phyloP scores from a whole-genome alignment of 2,797 vertebrate genomes.

The Euthynnus affinis region DNA sequence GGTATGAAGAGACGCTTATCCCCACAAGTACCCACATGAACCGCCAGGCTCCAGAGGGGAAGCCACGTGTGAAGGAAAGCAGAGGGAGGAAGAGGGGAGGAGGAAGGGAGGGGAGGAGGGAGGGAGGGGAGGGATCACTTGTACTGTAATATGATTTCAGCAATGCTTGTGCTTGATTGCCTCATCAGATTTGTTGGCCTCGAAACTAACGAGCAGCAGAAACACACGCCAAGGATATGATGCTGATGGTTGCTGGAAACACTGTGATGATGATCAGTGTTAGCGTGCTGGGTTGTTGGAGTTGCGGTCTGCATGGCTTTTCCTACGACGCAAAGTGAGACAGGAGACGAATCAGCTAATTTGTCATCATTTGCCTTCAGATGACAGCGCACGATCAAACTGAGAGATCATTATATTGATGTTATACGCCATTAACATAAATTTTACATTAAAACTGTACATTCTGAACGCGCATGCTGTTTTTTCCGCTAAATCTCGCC shows the following conservation, averaged over 20 bases:
- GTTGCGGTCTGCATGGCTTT: conserved; percentile 12
- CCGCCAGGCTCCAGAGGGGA: conserved; percentile 12
- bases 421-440: background rate
- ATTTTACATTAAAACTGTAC: background rate
- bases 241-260: conserved; percentile 16
- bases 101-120: background rate
- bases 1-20: conserved; percentile 53
- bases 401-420: conserved; percentile 6
- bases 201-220: conserved; percentile 34
- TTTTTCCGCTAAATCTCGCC: background rate
- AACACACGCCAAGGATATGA: conserved; percentile 18
- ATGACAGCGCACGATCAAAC: background rate
- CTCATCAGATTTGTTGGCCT: conserved; percentile 42
- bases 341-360: conserved; percentile 19
- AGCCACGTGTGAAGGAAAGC: conserved; percentile 9
- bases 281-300: conserved; percentile 13
- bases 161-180: conserved; percentile 25
- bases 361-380: conserved; percentile 22
- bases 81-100: background rate
- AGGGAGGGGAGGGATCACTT: background rate
- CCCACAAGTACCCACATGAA: conserved; percentile 23
- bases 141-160: background rate
- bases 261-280: conserved; percentile 32
- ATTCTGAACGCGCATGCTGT: background rate
- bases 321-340: background rate